Evolutionary conservation across 2,113 vertebrate species (phyloP), one percentile per base, ranked within the genome.

Genomic region (Myodes glareolus): DNA sequence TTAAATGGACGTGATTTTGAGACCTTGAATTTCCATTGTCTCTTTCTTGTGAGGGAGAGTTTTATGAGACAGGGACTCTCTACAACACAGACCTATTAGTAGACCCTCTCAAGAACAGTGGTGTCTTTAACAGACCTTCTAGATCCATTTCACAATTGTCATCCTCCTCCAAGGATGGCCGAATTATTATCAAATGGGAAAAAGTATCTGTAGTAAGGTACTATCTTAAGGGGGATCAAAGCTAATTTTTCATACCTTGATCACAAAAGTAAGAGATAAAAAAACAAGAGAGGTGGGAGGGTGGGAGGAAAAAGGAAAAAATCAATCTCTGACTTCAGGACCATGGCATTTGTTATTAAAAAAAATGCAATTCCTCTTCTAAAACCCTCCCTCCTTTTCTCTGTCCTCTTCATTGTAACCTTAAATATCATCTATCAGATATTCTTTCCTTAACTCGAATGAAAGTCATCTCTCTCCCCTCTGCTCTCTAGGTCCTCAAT

Each of bases 1-100:
- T 96, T 88, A 97, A 96, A 50, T 89, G 61, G 25, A 88, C 91
- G 47, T 78, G 86, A 96, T 89, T 95, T 96, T 82, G 52, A 91
- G 96, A 78, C 45, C 76, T 95, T 82, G 94, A 65, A 91, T 97
- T 96, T 94, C 63, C 67, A 88, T 90, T 19, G 13, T 94, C 52
- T 70, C 27, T 91, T 94, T 95, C 86, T 87, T 97, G 95, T 91
- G 21, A 68, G 73, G 86, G 58, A 84, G 45, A 88, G 21, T 63
- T 96, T 92, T 92, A 55, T 85, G 36, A 94, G 13, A 94, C 4
- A 85, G 63, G 61, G 19, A 23, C n/a, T 95, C 88, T 10, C 52
- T 78, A 86, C 36, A 76, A 75, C 17, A 68, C 47, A 47, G 10
- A 78, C n/a, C 12, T 90, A 61, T 77, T 80, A 93, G 39, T 29